Evolutionary conservation across 2,113 vertebrate species (phyloP), one percentile per base, ranked within the genome.

Genomic region (Callopanchax toddi): DNA sequence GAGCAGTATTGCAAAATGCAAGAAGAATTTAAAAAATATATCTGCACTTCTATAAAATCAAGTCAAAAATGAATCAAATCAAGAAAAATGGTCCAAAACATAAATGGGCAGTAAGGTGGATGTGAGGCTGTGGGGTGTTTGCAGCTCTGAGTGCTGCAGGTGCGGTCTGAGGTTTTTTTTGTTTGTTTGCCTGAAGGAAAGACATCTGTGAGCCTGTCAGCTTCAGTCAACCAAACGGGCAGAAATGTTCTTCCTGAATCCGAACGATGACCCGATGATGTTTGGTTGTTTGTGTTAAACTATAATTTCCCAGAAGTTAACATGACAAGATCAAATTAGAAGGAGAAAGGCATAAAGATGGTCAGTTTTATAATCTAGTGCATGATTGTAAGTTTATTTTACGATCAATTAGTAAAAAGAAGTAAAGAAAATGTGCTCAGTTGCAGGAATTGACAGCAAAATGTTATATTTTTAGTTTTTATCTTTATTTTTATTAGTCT

Each of bases 161-260:
- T 79, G 69, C 46, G 37, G 50, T 79, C 36, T 61, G 62, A 71
- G 36, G 23, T 67, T 51, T 74, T 62, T 66, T 34, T 51, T 74
- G 62, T 66, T 34, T 48, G 59, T 37, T 71, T 67, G 20, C 49
- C 43, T 23, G 42, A 52, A 50, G 60, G 46, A 64, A 22, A 39
- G 61, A 49, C 72, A 79, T 76, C 68, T 79, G 82, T 6, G 25
- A 68, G 45, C 43, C 7, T 53, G 53, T 71, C 58, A 51, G 25
- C 43, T 69, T 48, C 37, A 49, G 48, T 44, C 66, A 60, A 48
- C 37, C 51, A 62, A 67, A 53, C 11, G 13, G 22, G 55, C 36
- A 50, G 11, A 59, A 54, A 62, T 23, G 51, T 54, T 74, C 29
- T 49, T 50, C 45, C 29, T 57, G 39, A 59, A 62, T 55, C 34